These are phyloP conservation scores for Macaria liturata DNA, from an alignment of 2,888 invertebrate species.

Conservation along the genomic window DNA sequence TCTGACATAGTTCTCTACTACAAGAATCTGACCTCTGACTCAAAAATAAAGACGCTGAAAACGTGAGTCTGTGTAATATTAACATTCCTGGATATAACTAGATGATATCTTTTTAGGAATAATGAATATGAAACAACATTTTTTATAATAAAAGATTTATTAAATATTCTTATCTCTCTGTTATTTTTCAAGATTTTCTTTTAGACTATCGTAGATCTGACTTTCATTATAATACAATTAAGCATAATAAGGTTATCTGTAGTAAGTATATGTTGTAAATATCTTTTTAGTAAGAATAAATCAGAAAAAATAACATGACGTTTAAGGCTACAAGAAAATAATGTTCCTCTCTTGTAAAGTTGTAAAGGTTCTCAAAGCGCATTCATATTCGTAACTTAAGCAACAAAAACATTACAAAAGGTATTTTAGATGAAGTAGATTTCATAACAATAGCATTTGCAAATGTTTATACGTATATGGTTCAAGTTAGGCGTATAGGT, in stretches of 20 bases:
- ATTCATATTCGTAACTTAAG: constrained; percentile 17
- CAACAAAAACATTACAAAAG: constrained; percentile 17
- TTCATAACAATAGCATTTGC: constrained; percentile 33
- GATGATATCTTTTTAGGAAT: constrained; percentile 41
- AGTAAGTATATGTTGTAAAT: no score
- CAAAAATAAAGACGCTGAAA: constrained; percentile 29
- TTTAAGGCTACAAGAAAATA: no score
- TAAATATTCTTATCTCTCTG: no score
- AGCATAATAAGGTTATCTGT: no score
- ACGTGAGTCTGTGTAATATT: constrained; percentile 31
- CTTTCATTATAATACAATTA: no score
- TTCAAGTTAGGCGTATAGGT: neutral
- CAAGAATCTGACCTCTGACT: constrained; percentile 39
- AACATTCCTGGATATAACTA: constrained; percentile 39
- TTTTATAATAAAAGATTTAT: constrained; percentile 22
- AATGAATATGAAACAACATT: constrained; percentile 32
- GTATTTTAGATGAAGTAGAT: constrained; percentile 27
- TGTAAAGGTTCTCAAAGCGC: neutral
- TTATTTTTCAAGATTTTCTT: no score
- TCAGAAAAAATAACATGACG: no score
- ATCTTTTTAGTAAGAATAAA: no score
- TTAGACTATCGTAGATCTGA: no score
- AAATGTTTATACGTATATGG: constrained; percentile 25
- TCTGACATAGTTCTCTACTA: constrained; percentile 7
- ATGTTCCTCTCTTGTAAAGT: neutral